Evolutionary conservation across 30 jellyfish, hydroid and myxozoan species (phyloP), one percentile per base, ranked within the genome.

Genomic region (Turritopsis rubra): DNA sequence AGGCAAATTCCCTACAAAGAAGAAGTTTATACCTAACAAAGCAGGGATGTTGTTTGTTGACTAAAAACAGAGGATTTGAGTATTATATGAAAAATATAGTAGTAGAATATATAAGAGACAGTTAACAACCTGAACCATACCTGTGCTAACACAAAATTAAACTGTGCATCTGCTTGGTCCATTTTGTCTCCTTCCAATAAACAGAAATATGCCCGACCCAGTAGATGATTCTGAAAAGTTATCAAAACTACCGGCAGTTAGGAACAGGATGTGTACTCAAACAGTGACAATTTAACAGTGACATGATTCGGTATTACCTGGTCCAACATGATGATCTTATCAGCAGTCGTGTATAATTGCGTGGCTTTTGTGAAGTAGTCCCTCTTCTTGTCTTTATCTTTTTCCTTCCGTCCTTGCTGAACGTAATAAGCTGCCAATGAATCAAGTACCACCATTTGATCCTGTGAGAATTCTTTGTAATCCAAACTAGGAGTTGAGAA

Each of bases 151-250:
- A 94, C 99, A 65, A 94, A 94, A 81, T 89, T 89, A 52, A 94
- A 94, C 83, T 94, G 99, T n/a, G 99, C 99, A 89, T 94, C 99
- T 9, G 99, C 99, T 74, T 94, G 99, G 85, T 94, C 99, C 97
- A 94, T 94, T 65, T 94, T 94, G 65, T 94, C 99, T 52, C 97
- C 97, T 84, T 94, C 99, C 88, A 89, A 84, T 82, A 94, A 72
- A 80, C 99, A 94, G 70, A 94, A 89, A 87, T 89, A 94, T 20
- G 99, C 99, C 1, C 99, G 89, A n/a, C 99, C 99, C 21, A 94
- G 93, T 66, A 94, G 86, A 86, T 94, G 99, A 84, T 86, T 92
- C 95, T 91, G 72, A 21, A 75, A 65, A 41, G n/a, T 68, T 22
- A 68, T 19, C 21, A 18, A 60, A 18, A 0, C 73, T 60, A 0